Evolutionary conservation across 2,797 vertebrate genomes (phyloP).

Genomic region (Sebastiscus tertius): DNA sequence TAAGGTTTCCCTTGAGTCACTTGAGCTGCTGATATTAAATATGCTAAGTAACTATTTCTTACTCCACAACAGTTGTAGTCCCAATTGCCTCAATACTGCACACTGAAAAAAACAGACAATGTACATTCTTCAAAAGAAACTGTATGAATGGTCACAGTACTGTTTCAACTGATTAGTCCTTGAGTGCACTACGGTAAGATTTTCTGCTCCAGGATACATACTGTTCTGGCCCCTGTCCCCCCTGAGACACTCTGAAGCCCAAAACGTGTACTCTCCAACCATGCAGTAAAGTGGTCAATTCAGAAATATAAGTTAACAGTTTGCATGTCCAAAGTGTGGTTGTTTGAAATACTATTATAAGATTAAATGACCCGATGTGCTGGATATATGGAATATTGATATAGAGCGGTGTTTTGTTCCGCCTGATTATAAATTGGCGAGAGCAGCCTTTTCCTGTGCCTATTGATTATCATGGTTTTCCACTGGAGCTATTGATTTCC

Average conservation of each 20-base stretch:
- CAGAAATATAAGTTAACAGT: constrained; percentile 40
- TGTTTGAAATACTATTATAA: constrained; percentile 41
- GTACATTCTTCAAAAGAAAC: neutral
- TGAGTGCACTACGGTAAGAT: neutral
- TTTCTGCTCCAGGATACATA: neutral
- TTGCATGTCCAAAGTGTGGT: constrained; percentile 23
- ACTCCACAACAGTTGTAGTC: neutral
- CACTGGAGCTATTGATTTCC: constrained; percentile 65
- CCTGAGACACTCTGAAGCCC: neutral
- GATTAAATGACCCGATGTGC: constrained; percentile 41
- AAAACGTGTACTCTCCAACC: neutral
- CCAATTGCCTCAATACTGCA: neutral
- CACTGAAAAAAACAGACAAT: neutral
- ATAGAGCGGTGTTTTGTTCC: constrained; percentile 53
- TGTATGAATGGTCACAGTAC: neutral
- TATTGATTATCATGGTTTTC: constrained; percentile 69
- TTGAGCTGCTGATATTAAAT: constrained; percentile 7
- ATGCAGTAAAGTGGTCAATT: constrained; percentile 35
- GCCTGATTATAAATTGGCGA: constrained; percentile 57
- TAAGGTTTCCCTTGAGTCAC: neutral
- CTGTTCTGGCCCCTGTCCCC: neutral
- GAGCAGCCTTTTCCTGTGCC: constrained; percentile 40
- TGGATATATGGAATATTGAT: constrained; percentile 55
- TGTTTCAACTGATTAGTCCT: neutral
- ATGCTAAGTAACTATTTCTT: neutral